Evolutionary conservation across 2,797 vertebrate genomes (phyloP).

Genomic region (Botia almorhae): DNA sequence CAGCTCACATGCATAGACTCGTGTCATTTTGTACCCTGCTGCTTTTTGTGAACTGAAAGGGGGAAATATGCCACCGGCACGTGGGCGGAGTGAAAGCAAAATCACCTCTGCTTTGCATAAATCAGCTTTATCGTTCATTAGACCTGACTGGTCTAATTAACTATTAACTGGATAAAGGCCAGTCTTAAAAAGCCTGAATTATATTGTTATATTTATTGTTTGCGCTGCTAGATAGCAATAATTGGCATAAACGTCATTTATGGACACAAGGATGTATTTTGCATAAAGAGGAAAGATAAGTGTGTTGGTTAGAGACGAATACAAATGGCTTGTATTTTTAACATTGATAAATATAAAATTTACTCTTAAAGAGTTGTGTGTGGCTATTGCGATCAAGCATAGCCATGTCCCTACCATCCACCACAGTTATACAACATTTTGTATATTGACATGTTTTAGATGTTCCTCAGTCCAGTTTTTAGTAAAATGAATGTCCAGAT

Average conservation of each 20-base stretch:
- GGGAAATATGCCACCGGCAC: not conserved
- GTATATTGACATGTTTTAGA: conserved; percentile 19
- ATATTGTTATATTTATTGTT: not conserved
- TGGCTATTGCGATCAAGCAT: not conserved
- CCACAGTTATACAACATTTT: conserved; percentile 13
- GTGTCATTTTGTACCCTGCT: not conserved
- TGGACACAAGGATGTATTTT: not conserved
- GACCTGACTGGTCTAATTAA: too few relatives aligned
- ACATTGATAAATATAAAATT: not conserved
- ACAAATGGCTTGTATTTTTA: not conserved
- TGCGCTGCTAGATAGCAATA: not conserved
- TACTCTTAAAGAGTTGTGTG: not conserved
- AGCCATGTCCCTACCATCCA: not conserved
- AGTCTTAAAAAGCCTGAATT: too few relatives aligned
- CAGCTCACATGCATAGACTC: not conserved
- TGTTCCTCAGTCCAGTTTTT: conserved; percentile 4
- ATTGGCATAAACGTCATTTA: not conserved
- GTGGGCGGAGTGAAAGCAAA: not conserved
- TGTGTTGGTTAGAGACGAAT: not conserved
- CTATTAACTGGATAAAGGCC: too few relatives aligned
- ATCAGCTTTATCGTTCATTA: not conserved
- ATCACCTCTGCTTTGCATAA: not conserved
- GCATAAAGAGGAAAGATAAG: not conserved
- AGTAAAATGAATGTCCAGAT: conserved; percentile 31
- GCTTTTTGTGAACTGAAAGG: not conserved